A percentile compares a stretch with the other conserved stretches of the same genome.
Evolutionary conservation across 2,797 vertebrate genomes (phyloP).

Genomic region (Acrocephalus scirpaceus): DNA sequence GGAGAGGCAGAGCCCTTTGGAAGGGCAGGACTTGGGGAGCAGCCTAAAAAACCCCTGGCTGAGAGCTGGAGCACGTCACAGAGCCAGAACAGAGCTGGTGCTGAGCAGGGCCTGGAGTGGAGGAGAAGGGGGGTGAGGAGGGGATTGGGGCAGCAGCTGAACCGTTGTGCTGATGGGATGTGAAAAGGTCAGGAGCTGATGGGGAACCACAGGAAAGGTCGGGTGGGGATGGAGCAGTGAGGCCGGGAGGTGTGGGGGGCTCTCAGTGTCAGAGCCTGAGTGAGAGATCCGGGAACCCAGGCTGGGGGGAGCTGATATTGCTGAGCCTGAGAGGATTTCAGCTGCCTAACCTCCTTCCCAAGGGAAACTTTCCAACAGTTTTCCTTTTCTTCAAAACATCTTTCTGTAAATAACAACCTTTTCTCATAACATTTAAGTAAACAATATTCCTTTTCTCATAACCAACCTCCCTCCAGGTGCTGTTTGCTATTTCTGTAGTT

Average conservation of each 20-base stretch:
- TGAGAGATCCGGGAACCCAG: too few species aligned
- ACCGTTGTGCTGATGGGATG: conserved; percentile 8
- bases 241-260: neutral
- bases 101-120: neutral
- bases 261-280: too few species aligned
- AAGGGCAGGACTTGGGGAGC: neutral
- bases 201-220: conserved; percentile 32
- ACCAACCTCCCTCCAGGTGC: too few species aligned
- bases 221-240: neutral
- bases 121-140: neutral
- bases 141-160: neutral
- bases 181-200: conserved; percentile 66
- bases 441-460: too few species aligned
- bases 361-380: too few species aligned
- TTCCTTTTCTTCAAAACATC: too few species aligned
- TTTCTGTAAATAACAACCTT: too few species aligned
- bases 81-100: neutral
- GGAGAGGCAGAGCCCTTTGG: neutral
- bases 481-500: too few species aligned
- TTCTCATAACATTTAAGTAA: too few species aligned
- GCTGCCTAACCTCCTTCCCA: too few species aligned
- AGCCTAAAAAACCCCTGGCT: neutral
- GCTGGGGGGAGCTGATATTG: too few species aligned
- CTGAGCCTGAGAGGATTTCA: too few species aligned
- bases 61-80: fast-evolving